These are phyloP conservation scores for Cerastis rubricosa DNA, from an alignment of 2,888 invertebrate genomes.

Conservation along the genomic window DNA sequence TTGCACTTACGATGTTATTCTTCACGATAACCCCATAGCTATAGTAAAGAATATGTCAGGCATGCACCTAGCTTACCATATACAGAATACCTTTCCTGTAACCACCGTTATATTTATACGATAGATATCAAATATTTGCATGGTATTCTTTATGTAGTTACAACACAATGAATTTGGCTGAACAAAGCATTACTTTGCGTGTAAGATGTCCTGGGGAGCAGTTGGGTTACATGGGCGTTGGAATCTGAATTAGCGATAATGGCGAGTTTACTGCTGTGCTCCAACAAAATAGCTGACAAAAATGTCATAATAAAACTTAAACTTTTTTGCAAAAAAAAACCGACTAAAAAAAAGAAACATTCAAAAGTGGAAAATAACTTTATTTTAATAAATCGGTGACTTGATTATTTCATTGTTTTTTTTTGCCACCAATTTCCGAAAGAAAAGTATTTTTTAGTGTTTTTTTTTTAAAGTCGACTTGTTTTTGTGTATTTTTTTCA, in stretches of 20 bases:
- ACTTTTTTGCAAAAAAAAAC: no score
- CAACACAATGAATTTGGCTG: constrained; percentile 32
- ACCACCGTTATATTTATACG: constrained; percentile 35
- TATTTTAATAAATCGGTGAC: no score
- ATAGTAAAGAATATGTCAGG: constrained; percentile 13
- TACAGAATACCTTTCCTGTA: constrained; percentile 18
- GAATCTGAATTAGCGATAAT: constrained; percentile 13
- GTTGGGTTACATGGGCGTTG: background rate
- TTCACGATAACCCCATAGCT: background rate
- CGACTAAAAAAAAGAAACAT: no score
- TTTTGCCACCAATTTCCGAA: no score
- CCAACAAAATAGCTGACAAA: background rate
- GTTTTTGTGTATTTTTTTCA: no score
- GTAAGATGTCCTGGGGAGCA: constrained; percentile 10
- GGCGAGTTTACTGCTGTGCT: background rate
- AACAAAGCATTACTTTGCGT: background rate
- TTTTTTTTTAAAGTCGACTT: no score
- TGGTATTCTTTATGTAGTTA: constrained; percentile 19
- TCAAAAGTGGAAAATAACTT: no score
- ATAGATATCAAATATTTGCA: constrained; percentile 30
- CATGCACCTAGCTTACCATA: constrained; percentile 23
- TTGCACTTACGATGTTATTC: constrained; percentile 6
- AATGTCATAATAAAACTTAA: no score
- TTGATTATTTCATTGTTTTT: no score
- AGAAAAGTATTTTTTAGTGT: no score